Evolutionary conservation across 2,888 invertebrate genomes (phyloP), one percentile per base, ranked within the genome.

Genomic region (Drosophila melanosoma): DNA sequence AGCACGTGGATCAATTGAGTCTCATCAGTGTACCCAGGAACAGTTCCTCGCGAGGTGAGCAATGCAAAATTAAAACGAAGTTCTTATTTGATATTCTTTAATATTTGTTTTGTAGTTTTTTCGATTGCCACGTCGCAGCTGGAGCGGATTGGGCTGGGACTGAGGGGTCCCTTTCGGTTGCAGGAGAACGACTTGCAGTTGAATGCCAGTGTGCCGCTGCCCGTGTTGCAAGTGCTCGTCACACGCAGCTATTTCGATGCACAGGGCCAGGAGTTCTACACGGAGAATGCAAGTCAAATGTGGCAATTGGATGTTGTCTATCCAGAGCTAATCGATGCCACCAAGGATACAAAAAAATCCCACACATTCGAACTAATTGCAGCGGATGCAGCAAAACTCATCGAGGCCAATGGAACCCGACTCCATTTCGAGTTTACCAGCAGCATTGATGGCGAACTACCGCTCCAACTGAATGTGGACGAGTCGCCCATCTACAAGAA

Each of bases 401-500:
- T 77, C 0, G 69, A 79, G 5, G 78, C 89, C 8, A 88, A 91
- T 63, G 74, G 76, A 32, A 89, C 90, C 0, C 74, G 72, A 2
- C 81, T 93, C 11, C 89, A 80, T 54, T 79, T 93, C 6, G 91
- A 90, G 59, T 87, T 93, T 49, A 79, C 75, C 35, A 87, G 91
- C 35, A 91, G 85, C 70, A 90, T 93, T 40, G 90, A 87, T 17
- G 82, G 89, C 2, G 91, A 93, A 17, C 61, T 93, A 33, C 92
- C 95, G 0, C 74, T 95, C 1, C 94, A 94, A 2, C 87, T 95
- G 57, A 93, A 94, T 69, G 96, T 96, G 83, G 95, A 96, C 84
- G 90, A 95, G 38, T 94, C 95, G 5, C 96, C 96, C 0, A 94
- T 96, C 32, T 94, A 95, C 56, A 94, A 94, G 38, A 94, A 95